A percentile compares a stretch with the other conserved stretches of the same genome.
Conservation (phyloP, 2,113 vertebrate species). For the Crypturellus undulatus region DNA sequence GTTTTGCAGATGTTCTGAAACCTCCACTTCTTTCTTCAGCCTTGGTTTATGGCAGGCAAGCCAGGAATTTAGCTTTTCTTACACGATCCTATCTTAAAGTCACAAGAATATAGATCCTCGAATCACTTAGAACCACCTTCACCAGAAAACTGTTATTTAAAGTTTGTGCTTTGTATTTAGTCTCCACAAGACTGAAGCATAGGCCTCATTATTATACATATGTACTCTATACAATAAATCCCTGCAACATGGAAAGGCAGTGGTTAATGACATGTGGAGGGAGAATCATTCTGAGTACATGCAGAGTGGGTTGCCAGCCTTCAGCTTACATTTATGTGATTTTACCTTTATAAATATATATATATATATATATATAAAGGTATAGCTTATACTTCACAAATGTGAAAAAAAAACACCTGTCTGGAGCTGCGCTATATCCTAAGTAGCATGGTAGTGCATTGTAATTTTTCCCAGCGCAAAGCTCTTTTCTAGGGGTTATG, state of each 20-base stretch:
- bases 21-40: not conserved
- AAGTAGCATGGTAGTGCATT: not conserved
- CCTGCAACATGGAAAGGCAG: not conserved
- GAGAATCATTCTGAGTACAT: not conserved
- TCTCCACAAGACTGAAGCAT: not conserved
- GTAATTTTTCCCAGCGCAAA: not conserved
- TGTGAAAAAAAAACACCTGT: fast-evolving
- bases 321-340: not conserved
- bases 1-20: not conserved
- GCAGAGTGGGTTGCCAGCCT: not conserved
- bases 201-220: not conserved
- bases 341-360: not conserved
- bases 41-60: not conserved
- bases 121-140: not conserved
- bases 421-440: fast-evolving
- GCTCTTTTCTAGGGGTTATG: fast-evolving
- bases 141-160: not conserved
- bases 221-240: not conserved
- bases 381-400: not conserved
- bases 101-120: not conserved
- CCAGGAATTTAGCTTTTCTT: not conserved
- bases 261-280: fast-evolving
- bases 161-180: not conserved
- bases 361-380: too few relatives aligned
- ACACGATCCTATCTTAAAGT: not conserved